These are phyloP conservation scores for Plotosus lineatus DNA, from an alignment of 2,113 vertebrate species.

Conservation along the genomic window DNA sequence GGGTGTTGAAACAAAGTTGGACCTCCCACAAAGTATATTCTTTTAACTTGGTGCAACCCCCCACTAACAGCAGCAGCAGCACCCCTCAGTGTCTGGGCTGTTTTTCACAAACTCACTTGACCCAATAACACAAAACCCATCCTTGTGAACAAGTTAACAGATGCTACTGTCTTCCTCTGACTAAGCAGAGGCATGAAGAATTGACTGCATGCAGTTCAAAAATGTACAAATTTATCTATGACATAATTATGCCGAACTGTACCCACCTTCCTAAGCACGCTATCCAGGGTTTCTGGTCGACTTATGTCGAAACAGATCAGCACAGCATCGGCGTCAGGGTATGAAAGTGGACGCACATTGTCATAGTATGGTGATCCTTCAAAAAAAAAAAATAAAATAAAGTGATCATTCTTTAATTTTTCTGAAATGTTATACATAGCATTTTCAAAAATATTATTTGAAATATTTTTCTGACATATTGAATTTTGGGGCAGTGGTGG, in stretches of 20 bases:
- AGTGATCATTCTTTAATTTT: background rate
- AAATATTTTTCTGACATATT: too few species aligned
- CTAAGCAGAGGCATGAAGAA: background rate
- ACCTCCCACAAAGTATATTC: constrained; percentile 4
- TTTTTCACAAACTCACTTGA: constrained; percentile 38
- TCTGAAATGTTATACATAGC: background rate
- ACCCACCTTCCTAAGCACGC: constrained; percentile 86
- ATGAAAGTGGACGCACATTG: constrained; percentile 88
- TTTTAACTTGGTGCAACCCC: constrained; percentile 13
- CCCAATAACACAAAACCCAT: constrained; percentile 29
- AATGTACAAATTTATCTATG: background rate
- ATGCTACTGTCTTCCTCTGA: constrained; percentile 4
- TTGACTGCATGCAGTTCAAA: constrained; percentile 8
- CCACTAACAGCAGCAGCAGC: background rate
- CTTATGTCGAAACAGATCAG: constrained; percentile 93
- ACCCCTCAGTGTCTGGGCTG: constrained; percentile 27
- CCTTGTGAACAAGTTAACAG: constrained; percentile 35
- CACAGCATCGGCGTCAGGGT: constrained; percentile 85
- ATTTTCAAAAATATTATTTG: background rate
- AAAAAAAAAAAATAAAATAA: constrained; percentile 2
- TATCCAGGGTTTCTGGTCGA: constrained; percentile 87
- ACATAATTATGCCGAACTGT: background rate
- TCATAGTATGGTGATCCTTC: constrained; percentile 89
- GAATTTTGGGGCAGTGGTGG: too few species aligned
- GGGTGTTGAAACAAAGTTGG: constrained; percentile 5